Conservation (phyloP, 1,140 invertebrate genomes). For the Drosophila mojavensis region DNA sequence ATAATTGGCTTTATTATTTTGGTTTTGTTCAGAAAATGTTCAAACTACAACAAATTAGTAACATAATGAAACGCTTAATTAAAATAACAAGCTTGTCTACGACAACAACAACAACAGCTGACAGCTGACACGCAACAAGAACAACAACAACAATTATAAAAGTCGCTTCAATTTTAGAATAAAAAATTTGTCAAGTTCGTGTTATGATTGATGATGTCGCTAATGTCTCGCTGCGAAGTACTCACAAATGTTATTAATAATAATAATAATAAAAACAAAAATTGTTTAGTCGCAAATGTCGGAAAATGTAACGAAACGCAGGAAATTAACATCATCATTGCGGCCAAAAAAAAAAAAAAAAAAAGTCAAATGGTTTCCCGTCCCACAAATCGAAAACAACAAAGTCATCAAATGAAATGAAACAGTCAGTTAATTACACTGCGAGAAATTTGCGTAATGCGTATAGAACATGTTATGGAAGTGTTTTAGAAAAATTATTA, state of each 20-base stretch:
- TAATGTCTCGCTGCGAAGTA: slow-evolving; percentile 42
- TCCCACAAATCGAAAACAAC: slow-evolving; percentile 20
- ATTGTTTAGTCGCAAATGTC: slow-evolving; percentile 35
- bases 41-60: slow-evolving; percentile 71
- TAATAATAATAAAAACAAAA: slow-evolving; percentile 18
- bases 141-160: slow-evolving; percentile 35
- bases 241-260: slow-evolving; percentile 34
- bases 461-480: neutral
- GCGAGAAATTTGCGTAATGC: neutral
- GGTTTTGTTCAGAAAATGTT: slow-evolving; percentile 7
- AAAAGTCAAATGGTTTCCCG: slow-evolving; percentile 18
- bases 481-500: no score
- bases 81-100: slow-evolving; percentile 69
- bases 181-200: slow-evolving; percentile 45
- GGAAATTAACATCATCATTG: slow-evolving; percentile 44
- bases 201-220: slow-evolving; percentile 63
- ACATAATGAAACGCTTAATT: slow-evolving; percentile 78
- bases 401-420: slow-evolving; percentile 63
- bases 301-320: slow-evolving; percentile 57
- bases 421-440: slow-evolving; percentile 33
- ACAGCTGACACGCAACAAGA: slow-evolving; percentile 70
- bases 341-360: neutral
- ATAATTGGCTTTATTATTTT: slow-evolving; percentile 37
- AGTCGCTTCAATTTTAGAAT: slow-evolving; percentile 52
- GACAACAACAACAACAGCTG: slow-evolving; percentile 37